Percentiles rank a stretch among this genome's conserved stretches.
These are phyloP conservation scores for Halocynthia roretzi DNA, from an alignment of 23 tunicate genomes.

Conservation along the genomic window DNA sequence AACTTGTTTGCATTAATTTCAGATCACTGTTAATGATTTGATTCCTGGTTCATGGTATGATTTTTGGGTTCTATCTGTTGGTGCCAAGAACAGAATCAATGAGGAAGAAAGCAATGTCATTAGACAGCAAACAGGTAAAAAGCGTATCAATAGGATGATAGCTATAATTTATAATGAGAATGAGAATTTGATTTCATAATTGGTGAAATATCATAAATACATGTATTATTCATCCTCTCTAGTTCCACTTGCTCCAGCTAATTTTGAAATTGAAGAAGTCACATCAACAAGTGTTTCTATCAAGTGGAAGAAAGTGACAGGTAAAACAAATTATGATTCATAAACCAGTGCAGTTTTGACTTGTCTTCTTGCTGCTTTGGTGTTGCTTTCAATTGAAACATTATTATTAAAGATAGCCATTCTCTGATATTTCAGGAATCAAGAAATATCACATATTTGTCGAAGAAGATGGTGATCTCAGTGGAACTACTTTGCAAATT, in stretches of 20 bases:
- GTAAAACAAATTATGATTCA: slow-evolving; percentile 4
- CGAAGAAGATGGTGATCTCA: slow-evolving; percentile 7
- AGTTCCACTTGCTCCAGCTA: slow-evolving; percentile 25
- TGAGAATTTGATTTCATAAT: too few species aligned
- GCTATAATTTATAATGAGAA: too few species aligned
- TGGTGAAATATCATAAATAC: neutral
- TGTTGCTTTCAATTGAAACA: neutral
- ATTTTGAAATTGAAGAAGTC: slow-evolving; percentile 9
- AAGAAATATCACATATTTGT: slow-evolving; percentile 19
- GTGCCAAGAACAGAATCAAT: slow-evolving; percentile 39
- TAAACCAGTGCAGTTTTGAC: neutral
- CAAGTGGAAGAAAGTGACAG: slow-evolving; percentile 33
- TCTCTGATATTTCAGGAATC: neutral
- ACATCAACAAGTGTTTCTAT: slow-evolving; percentile 16
- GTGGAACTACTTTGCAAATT: neutral
- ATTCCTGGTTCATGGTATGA: slow-evolving; percentile 66
- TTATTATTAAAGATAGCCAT: neutral
- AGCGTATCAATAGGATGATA: too few species aligned
- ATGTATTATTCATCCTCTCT: neutral
- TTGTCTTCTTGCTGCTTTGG: neutral
- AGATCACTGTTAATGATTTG: slow-evolving; percentile 22
- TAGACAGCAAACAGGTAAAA: slow-evolving; percentile 31
- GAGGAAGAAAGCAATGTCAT: slow-evolving; percentile 36
- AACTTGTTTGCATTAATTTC: neutral
- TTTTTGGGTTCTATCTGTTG: slow-evolving; percentile 50